phyloP scores from a whole-genome alignment of 2,113 vertebrate genomes.

The human region DNA sequence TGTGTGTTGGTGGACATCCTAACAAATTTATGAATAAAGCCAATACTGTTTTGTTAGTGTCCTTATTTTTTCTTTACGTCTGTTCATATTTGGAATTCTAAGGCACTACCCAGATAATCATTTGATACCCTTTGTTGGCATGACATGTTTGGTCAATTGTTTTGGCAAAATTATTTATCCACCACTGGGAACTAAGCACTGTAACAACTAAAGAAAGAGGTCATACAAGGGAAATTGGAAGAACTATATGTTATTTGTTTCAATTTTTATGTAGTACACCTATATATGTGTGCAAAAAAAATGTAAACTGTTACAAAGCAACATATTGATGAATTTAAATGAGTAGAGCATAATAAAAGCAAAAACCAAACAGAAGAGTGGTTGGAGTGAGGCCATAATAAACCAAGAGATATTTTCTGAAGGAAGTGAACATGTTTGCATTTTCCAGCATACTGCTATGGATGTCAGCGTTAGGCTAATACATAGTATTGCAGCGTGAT shows the following conservation, averaged over 20 bases:
- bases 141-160: not conserved
- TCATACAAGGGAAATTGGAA: not conserved
- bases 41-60: not conserved
- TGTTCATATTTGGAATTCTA: slow-evolving; percentile 9
- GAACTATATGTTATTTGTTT: slow-evolving; percentile 71
- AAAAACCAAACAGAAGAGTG: slow-evolving; percentile 5
- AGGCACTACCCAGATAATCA: not conserved
- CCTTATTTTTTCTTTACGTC: not conserved
- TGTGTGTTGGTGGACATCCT: not conserved
- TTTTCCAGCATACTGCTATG: not conserved
- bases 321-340: slow-evolving; percentile 69
- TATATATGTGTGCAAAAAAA: slow-evolving; percentile 66
- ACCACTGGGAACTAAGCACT: not conserved
- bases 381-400: slow-evolving; percentile 17
- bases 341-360: slow-evolving; percentile 34
- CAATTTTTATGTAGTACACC: slow-evolving; percentile 61
- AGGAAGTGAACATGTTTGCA: not conserved
- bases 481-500: not conserved
- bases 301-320: slow-evolving; percentile 67
- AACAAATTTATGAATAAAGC: not conserved
- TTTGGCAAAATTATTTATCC: not conserved
- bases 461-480: not conserved
- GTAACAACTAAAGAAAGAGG: not conserved
- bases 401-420: not conserved
- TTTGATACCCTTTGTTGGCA: not conserved